phyloP scores from a whole-genome alignment of 2,797 vertebrate species.

The Crenuchus spilurus region DNA sequence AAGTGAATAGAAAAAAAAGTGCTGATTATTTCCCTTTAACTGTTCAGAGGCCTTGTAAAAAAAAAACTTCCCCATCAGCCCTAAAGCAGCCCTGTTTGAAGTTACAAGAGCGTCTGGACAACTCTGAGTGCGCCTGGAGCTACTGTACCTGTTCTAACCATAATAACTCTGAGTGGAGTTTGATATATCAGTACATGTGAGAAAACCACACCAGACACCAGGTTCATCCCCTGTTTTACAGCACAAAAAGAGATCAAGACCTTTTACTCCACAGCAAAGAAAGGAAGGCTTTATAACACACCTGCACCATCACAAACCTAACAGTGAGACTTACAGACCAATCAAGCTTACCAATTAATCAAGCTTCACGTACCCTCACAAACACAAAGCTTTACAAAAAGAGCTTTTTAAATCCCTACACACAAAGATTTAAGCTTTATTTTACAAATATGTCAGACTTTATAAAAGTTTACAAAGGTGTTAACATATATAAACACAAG shows the following conservation, averaged over 20 bases:
- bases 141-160: conserved; percentile 37
- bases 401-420: too few species aligned
- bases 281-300: conserved; percentile 47
- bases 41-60: conserved; percentile 49
- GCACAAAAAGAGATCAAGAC: conserved; percentile 18
- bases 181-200: conserved; percentile 56
- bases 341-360: too few species aligned
- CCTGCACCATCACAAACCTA: too few species aligned
- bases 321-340: too few species aligned
- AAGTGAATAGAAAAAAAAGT: too few species aligned
- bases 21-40: too few species aligned
- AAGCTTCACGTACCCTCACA: too few species aligned
- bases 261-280: not conserved
- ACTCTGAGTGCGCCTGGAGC: conserved; percentile 45
- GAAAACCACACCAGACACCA: conserved; percentile 56
- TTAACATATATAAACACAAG: too few species aligned
- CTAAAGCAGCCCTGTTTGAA: conserved; percentile 53
- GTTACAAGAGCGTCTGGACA: conserved; percentile 49
- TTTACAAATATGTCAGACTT: too few species aligned
- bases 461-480: too few species aligned
- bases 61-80: conserved; percentile 54
- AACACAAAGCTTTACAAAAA: too few species aligned
- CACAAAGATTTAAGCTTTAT: too few species aligned
- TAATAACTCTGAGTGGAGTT: conserved; percentile 57
- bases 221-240: conserved; percentile 46